Evolutionary conservation across 2,888 invertebrate genomes (phyloP).

Genomic region (Sicus ferrugineus): DNA sequence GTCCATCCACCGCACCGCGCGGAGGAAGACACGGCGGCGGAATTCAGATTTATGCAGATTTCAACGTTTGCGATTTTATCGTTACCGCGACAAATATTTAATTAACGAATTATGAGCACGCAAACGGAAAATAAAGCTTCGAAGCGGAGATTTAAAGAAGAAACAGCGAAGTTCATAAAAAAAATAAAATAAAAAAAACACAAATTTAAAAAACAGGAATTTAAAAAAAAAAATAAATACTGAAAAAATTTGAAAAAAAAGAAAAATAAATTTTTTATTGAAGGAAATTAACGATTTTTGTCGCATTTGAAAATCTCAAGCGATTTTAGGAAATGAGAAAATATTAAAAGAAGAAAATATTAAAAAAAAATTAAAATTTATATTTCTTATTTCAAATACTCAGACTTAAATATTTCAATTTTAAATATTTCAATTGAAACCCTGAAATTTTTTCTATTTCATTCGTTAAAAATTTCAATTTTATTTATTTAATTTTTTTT

Average conservation of each 20-base stretch:
- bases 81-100: conserved; percentile 23
- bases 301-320: too few species aligned
- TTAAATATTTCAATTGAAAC: not conserved
- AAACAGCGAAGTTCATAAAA: not conserved
- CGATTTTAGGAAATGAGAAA: not conserved
- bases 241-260: not conserved
- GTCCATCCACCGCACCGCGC: not conserved
- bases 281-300: too few species aligned
- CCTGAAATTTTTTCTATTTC: not conserved
- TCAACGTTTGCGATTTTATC: conserved; percentile 14
- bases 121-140: conserved; percentile 8
- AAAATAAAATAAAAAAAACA: not conserved
- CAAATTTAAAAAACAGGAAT: not conserved
- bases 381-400: not conserved
- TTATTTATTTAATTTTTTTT: not conserved
- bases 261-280: too few species aligned
- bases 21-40: conserved; percentile 7
- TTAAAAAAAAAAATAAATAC: not conserved
- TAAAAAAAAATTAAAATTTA: not conserved
- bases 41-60: conserved; percentile 33
- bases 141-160: not conserved
- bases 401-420: not conserved
- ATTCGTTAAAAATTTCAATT: not conserved
- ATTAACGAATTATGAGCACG: conserved; percentile 23
- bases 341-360: not conserved